phyloP scores from a whole-genome alignment of 1,140 invertebrate species.

The Aphidius gifuensis region DNA sequence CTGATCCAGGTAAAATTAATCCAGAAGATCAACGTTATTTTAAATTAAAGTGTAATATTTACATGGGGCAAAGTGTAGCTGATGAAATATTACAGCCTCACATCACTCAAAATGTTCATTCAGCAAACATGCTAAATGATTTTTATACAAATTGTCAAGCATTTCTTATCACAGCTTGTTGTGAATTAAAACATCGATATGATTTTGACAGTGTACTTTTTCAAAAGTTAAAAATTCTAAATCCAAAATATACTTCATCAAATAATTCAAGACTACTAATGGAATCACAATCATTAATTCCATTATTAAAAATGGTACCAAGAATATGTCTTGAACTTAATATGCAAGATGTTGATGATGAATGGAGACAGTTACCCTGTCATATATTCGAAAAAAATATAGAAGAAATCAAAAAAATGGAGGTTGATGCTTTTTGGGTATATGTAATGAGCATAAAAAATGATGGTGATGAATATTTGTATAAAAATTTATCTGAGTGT shows the following conservation, averaged over 20 bases:
- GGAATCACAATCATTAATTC: conserved; percentile 21
- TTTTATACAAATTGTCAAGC: conserved; percentile 27
- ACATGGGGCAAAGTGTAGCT: conserved; percentile 1
- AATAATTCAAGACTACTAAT: too few relatives aligned
- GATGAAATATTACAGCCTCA: not conserved
- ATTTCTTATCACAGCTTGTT: conserved; percentile 40
- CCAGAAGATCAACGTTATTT: conserved; percentile 7
- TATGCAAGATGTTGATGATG: conserved; percentile 20
- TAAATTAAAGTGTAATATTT: conserved; percentile 2
- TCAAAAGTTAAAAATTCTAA: too few relatives aligned
- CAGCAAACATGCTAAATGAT: conserved; percentile 21
- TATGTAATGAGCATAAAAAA: too few relatives aligned
- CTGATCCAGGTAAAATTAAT: conserved; percentile 22
- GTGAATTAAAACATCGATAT: too few relatives aligned
- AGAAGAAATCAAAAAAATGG: too few relatives aligned
- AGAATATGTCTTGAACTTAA: conserved; percentile 6
- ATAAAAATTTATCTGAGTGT: too few relatives aligned
- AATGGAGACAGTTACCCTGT: conserved; percentile 27
- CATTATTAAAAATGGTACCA: conserved; percentile 16
- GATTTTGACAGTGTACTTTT: too few relatives aligned
- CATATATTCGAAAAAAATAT: too few relatives aligned
- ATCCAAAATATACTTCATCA: too few relatives aligned
- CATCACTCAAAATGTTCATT: not conserved
- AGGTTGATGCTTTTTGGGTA: too few relatives aligned
- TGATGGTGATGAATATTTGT: too few relatives aligned